These are phyloP conservation scores for Pocillopora grandis DNA, from an alignment of 92 coral and sea anemone genomes.

Conservation along the genomic window DNA sequence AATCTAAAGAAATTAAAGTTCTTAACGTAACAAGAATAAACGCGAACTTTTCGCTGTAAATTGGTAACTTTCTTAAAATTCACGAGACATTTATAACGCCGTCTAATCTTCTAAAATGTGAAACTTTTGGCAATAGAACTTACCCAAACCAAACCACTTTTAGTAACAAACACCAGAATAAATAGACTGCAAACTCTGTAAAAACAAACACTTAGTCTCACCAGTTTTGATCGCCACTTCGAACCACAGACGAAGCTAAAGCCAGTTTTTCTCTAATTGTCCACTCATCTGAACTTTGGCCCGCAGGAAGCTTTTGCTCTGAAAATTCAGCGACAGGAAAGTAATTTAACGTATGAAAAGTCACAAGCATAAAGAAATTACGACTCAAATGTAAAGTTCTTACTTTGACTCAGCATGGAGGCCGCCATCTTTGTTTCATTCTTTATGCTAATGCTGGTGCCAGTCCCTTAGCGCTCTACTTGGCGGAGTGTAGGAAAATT, in stretches of 20 bases:
- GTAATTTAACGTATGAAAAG: background rate
- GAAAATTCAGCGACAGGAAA: background rate
- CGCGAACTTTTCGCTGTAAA: no score
- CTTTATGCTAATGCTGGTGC: background rate
- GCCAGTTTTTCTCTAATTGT: constrained; percentile 85
- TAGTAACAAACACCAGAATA: background rate
- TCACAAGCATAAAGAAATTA: background rate
- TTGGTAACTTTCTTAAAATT: no score
- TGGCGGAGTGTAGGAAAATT: no score
- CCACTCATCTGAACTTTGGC: constrained; percentile 88
- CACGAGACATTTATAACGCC: background rate
- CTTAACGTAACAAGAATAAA: no score
- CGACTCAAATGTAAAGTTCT: background rate
- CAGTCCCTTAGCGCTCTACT: no score
- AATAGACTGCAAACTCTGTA: background rate
- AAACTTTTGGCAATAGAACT: background rate
- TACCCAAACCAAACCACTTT: background rate
- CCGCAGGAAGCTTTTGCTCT: constrained; percentile 71
- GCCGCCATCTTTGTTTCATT: constrained; percentile 75
- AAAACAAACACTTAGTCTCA: constrained; percentile 12
- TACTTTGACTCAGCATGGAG: constrained; percentile 73
- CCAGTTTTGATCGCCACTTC: constrained; percentile 99
- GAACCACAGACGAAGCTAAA: constrained; percentile 89
- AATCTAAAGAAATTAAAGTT: background rate
- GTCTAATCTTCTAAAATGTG: background rate